Percentiles rank a stretch among this genome's conserved stretches.
phyloP scores from a whole-genome alignment of 2,888 invertebrate genomes.

The Tachina lurida region DNA sequence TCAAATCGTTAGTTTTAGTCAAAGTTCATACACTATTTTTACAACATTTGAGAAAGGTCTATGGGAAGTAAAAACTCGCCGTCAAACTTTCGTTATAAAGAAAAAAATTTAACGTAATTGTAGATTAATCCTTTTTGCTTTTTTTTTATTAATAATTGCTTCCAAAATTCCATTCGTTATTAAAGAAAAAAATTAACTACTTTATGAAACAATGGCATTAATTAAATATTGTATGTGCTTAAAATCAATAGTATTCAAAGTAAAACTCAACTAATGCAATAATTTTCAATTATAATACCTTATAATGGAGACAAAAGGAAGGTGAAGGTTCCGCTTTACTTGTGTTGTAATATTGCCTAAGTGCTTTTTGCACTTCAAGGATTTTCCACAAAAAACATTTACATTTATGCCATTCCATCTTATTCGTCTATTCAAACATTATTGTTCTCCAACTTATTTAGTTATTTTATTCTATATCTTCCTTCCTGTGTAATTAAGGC shows the following conservation, averaged over 20 bases:
- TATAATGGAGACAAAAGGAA: background rate
- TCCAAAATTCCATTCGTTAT: no score
- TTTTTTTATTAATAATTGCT: no score
- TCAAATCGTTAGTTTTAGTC: no score
- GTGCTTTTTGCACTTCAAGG: constrained; percentile 9
- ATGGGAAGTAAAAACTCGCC: no score
- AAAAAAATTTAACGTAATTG: no score
- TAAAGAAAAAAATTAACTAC: no score
- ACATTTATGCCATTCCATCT: constrained; percentile 20
- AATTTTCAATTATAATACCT: background rate
- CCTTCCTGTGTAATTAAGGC: constrained; percentile 73
- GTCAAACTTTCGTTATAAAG: no score
- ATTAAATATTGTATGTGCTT: background rate
- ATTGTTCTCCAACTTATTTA: constrained; percentile 21
- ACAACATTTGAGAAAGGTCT: no score
- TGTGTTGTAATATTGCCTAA: background rate
- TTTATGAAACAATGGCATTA: no score
- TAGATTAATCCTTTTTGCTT: no score
- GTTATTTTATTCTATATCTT: constrained; percentile 42
- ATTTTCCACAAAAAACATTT: constrained; percentile 7
- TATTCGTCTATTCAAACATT: constrained; percentile 38
- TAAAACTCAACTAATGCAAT: constrained; percentile 41
- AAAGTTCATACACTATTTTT: no score
- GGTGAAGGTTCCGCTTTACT: background rate
- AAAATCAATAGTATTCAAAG: background rate